These are phyloP conservation scores for Melanogrammus aeglefinus DNA, from an alignment of 2,797 vertebrate species.

Conservation along the genomic window DNA sequence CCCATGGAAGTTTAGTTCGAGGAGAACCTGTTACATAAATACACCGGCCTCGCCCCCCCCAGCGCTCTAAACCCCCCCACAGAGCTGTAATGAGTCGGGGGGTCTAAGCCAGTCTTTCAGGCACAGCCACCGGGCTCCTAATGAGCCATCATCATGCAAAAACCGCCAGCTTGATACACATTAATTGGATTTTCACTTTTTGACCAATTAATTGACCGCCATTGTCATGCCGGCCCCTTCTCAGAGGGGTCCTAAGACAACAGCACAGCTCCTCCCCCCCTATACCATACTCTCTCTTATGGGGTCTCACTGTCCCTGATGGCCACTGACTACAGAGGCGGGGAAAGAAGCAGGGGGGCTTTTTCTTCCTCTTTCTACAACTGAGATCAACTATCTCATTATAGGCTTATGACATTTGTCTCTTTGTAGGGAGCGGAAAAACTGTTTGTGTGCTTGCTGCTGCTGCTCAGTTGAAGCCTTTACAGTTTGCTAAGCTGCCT, in stretches of 20 bases:
- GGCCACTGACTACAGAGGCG: constrained; percentile 74
- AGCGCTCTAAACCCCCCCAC: constrained; percentile 73
- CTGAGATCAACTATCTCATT: constrained; percentile 92
- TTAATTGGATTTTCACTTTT: constrained; percentile 96
- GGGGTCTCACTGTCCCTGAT: constrained; percentile 80
- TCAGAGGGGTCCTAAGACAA: constrained; percentile 74
- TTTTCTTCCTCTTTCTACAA: constrained; percentile 58
- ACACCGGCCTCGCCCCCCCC: constrained; percentile 63
- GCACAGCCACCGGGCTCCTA: constrained; percentile 72
- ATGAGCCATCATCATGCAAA: constrained; percentile 89
- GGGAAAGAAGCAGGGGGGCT: constrained; percentile 78
- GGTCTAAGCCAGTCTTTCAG: constrained; percentile 63
- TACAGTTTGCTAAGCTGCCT: constrained; percentile 83
- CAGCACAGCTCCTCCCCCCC: constrained; percentile 59
- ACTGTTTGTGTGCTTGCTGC: constrained; percentile 76
- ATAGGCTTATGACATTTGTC: constrained; percentile 93
- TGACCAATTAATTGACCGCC: constrained; percentile 88
- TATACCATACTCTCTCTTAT: constrained; percentile 33
- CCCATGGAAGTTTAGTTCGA: not conserved
- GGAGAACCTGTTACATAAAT: constrained; percentile 78
- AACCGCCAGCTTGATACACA: constrained; percentile 86
- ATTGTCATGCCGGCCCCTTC: constrained; percentile 80
- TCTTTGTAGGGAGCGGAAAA: constrained; percentile 72
- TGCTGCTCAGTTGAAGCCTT: constrained; percentile 87
- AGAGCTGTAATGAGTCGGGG: constrained; percentile 87